Percentiles rank a stretch among this genome's conserved stretches.
Conservation (phyloP, 1,140 invertebrate species). For the Anastrepha obliqua region DNA sequence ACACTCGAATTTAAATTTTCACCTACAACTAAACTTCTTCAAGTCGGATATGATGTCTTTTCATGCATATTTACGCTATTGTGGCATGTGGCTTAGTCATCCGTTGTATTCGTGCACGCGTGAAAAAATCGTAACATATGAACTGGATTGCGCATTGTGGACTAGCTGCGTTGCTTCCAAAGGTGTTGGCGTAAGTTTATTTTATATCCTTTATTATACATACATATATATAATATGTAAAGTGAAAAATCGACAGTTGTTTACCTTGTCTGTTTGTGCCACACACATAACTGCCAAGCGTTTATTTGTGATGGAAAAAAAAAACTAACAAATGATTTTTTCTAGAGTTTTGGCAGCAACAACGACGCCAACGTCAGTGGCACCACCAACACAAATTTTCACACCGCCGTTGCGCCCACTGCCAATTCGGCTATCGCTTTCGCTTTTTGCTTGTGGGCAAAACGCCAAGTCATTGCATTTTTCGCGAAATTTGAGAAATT, state of each 20-base stretch:
- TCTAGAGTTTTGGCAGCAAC: slow-evolving; percentile 26
- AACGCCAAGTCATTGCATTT: slow-evolving; percentile 51
- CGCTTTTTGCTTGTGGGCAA: not conserved
- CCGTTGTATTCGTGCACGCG: not conserved
- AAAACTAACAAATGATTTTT: slow-evolving; percentile 23
- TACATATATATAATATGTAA: not conserved
- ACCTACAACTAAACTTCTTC: too few species aligned
- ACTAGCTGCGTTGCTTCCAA: not conserved
- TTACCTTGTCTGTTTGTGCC: not conserved
- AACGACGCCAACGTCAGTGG: not conserved
- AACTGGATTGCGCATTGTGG: not conserved
- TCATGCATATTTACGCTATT: not conserved
- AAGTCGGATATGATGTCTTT: too few species aligned
- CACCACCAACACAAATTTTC: not conserved
- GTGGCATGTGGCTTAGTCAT: not conserved
- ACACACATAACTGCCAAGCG: slow-evolving; percentile 6
- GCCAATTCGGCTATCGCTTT: slow-evolving; percentile 20
- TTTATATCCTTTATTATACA: not conserved
- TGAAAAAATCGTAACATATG: slow-evolving; percentile 26
- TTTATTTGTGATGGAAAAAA: slow-evolving; percentile 38
- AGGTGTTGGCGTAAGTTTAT: slow-evolving; percentile 24
- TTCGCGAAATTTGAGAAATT: slow-evolving; percentile 51
- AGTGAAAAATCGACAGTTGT: slow-evolving; percentile 19
- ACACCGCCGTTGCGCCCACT: not conserved
- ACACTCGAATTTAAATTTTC: too few species aligned